Conservation (phyloP, 2,888 invertebrate species). For the Aphidoletes aphidimyza region DNA sequence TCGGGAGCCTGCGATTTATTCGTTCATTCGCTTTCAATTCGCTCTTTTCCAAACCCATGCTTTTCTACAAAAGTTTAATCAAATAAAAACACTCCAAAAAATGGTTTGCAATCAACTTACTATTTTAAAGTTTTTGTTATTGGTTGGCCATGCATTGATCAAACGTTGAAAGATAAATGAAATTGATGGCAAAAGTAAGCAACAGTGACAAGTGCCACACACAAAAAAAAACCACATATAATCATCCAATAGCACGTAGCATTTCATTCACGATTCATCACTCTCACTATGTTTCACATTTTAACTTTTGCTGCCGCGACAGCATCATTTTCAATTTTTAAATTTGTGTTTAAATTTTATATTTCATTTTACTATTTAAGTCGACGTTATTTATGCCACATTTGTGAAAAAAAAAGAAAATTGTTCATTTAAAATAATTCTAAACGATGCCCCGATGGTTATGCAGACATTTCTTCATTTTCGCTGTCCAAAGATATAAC, state of each 20-base stretch:
- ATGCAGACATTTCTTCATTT: too few relatives aligned
- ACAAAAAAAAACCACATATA: background rate
- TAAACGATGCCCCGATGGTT: too few relatives aligned
- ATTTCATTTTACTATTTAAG: background rate
- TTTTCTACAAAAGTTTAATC: background rate
- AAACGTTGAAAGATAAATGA: background rate
- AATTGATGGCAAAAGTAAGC: background rate
- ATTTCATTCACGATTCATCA: conserved; percentile 20
- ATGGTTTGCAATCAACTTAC: background rate
- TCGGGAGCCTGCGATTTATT: background rate
- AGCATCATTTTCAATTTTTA: background rate
- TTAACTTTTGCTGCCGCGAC: background rate
- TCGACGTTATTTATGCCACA: background rate
- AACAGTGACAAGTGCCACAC: background rate
- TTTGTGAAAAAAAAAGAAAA: too few relatives aligned
- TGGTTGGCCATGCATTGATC: background rate
- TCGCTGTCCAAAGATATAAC: too few relatives aligned
- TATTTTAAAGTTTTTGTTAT: background rate
- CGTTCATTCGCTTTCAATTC: too few relatives aligned
- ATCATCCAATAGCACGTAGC: background rate
- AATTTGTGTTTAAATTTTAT: background rate
- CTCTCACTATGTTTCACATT: background rate
- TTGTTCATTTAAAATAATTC: background rate
- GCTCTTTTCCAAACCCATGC: too few relatives aligned
- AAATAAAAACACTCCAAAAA: background rate